Evolutionary conservation across 1,140 invertebrate species (phyloP), one percentile per base, ranked within the genome.

Genomic region (Battus philenor): DNA sequence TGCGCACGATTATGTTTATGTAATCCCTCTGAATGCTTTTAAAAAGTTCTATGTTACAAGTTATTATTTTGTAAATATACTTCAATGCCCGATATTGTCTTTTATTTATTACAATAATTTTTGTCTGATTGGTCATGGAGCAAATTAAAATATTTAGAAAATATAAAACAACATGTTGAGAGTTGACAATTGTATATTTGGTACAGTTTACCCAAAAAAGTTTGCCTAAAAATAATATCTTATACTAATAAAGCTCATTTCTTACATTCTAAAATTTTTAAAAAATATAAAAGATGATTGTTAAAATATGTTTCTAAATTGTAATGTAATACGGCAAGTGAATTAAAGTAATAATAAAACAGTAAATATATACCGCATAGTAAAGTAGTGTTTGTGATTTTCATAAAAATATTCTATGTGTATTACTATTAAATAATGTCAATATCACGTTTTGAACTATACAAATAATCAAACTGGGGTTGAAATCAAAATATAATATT

Each of bases 241-340:
- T 72, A 73, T 47, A 56, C 73, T 81, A 80, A 65, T 81, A 81
- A 81, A 81, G 77, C 77, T 81, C 65, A 55, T 72, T 69, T 66
- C 12, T 9, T 39, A 39, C n/a, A 4, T 27, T 27, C 36, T 41
- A 33, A n/a, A n/a, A 33, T 4, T n/a, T 27, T 41, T 27, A 41
- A 27, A 27, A 2, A 16, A 41, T 41, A 27, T 13, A 29, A 12
- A 8, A 41, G 13, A 39, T 16, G 22, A 27, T 22, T 27, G n/a
- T 29, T n/a, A n/a, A n/a, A n/a, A n/a, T n/a, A n/a, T n/a, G n/a
- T n/a, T n/a, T 16, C 2, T 41, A 41, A 41, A 24, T 24, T 41
- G 22, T 22, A 22, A 41, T 24, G 34, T 38, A 26, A 26, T 16
- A 24, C 27, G 36, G 22, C 36, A 41, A 27, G 18, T 27, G 27